These are phyloP conservation scores for Aromia moschata DNA, from an alignment of 2,888 invertebrate genomes.

Conservation along the genomic window DNA sequence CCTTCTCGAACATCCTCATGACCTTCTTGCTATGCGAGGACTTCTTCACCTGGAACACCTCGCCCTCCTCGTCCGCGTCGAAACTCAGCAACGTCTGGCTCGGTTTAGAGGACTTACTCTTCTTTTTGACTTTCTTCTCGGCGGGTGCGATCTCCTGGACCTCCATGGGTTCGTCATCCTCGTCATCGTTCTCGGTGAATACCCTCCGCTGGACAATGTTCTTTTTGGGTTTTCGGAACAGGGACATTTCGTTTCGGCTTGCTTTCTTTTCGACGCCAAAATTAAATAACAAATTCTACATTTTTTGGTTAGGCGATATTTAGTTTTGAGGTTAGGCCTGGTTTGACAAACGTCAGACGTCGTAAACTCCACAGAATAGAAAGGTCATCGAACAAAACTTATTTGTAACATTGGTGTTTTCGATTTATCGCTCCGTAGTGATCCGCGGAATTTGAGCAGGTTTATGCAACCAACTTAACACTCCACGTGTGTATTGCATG, in stretches of 20 bases:
- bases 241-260: constrained; percentile 81
- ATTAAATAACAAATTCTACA: too few species aligned
- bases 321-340: too few species aligned
- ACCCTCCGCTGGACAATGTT: constrained; percentile 78
- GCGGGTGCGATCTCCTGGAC: constrained; percentile 55
- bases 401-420: too few species aligned
- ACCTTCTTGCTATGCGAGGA: constrained; percentile 92
- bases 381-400: too few species aligned
- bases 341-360: too few species aligned
- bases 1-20: constrained; percentile 84
- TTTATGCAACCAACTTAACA: too few species aligned
- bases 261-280: too few species aligned
- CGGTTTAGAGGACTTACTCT: constrained; percentile 63
- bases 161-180: constrained; percentile 66
- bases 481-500: too few species aligned
- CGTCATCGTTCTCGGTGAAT: constrained; percentile 74
- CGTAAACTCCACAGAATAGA: too few species aligned
- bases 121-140: constrained; percentile 57
- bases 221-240: constrained; percentile 89
- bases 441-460: too few species aligned
- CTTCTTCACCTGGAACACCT: constrained; percentile 95
- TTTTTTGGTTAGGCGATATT: too few species aligned
- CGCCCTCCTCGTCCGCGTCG: constrained; percentile 81
- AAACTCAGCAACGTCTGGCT: constrained; percentile 80
- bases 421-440: too few species aligned